Evolutionary conservation across 2,113 vertebrate species (phyloP).

Genomic region (Raphicerus campestris): DNA sequence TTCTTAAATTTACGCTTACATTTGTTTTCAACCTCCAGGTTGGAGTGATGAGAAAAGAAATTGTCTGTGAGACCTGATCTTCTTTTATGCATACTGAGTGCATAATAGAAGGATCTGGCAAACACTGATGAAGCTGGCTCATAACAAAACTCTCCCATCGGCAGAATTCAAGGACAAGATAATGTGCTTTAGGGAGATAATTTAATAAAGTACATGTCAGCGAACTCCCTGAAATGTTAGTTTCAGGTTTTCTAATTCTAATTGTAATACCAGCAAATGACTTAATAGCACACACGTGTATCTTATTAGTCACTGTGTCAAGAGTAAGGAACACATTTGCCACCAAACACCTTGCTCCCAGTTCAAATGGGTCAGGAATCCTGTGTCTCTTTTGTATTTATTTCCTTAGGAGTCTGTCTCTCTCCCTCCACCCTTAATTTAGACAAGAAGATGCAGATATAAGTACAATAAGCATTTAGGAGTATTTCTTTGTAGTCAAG

Average conservation of each 20-base stretch:
- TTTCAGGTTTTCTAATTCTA: neutral
- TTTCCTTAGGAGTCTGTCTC: neutral
- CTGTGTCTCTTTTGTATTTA: neutral
- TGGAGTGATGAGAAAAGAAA: constrained; percentile 5
- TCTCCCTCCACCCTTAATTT: neutral
- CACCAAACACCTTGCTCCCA: neutral
- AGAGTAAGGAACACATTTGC: neutral
- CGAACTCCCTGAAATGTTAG: neutral
- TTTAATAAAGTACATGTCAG: neutral
- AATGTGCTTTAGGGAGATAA: neutral
- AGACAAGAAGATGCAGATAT: neutral
- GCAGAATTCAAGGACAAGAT: neutral
- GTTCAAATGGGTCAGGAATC: neutral
- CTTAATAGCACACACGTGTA: neutral
- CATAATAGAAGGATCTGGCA: neutral
- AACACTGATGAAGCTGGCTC: neutral
- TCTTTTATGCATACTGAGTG: neutral
- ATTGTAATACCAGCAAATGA: neutral
- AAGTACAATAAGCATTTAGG: neutral
- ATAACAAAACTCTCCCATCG: neutral
- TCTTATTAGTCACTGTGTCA: neutral
- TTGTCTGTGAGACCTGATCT: neutral
- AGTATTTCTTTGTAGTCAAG: neutral
- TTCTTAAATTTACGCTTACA: constrained; percentile 1
- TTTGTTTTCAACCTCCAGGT: neutral